Evolutionary conservation across 2,113 vertebrate genomes (phyloP), one percentile per base, ranked within the genome.

Genomic region (Elaphurus davidianus): DNA sequence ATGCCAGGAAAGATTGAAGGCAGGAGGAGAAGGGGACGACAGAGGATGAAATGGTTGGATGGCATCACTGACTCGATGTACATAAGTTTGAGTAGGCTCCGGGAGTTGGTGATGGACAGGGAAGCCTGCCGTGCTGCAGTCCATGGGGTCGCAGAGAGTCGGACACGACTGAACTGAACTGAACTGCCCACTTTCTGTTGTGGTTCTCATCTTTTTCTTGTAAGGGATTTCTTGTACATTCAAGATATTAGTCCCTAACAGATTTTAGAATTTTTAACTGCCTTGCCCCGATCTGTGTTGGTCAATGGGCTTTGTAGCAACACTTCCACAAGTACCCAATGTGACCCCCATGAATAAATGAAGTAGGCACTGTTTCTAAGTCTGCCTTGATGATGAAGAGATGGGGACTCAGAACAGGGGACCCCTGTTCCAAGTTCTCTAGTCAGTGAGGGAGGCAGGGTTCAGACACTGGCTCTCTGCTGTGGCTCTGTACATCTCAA

Each of bases 401-500:
- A 36, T 11, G 0, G 3, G 30, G 14, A 8, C 14, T 43, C 16
- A 23, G 27, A 33, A 21, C n/a, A n/a, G n/a, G n/a, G n/a, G n/a
- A n/a, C n/a, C n/a, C 47, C 50, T 12, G 60, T 28, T 36, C 43
- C 9, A 0, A n/a, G 50, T 0, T 17, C 76, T 64, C 11, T 3
- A 27, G 25, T 52, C 54, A 7, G 33, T 12, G 25, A 90, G 43
- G 52, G 62, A 33, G 7, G 3, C 33, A 1, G 62, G 30, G n/a
- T 0, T 33, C 5, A 7, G 30, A 83, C 13, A 16, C 30, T 1
- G 36, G 30, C 5, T 23, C 1, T 1, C 50, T 0, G 9, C 7
- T 14, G 11, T 0, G 10, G 21, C 33, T 25, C 27, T 3, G 28
- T 45, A 3, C 0, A 6, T 3, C 82, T 36, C 11, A 4, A 4